Conservation (phyloP, 2,888 invertebrate species). For the Eupeodes latifasciatus region DNA sequence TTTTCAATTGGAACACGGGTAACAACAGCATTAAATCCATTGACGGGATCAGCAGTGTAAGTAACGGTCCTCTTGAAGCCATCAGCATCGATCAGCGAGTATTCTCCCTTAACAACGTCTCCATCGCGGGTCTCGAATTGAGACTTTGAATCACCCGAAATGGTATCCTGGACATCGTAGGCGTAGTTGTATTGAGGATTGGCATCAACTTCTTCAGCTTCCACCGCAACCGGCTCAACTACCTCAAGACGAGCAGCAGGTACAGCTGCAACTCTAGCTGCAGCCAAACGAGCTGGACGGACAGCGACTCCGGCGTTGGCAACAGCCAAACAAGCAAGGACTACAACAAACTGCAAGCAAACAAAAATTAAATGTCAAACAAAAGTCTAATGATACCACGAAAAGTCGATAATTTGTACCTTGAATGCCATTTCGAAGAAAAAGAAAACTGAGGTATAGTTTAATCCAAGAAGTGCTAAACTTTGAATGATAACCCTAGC, state of each 20-base stretch:
- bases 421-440: slow-evolving; percentile 61
- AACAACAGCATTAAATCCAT: slow-evolving; percentile 68
- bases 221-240: slow-evolving; percentile 59
- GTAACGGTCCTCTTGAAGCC: slow-evolving; percentile 62
- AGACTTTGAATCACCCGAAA: slow-evolving; percentile 58
- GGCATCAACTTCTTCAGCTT: slow-evolving; percentile 55
- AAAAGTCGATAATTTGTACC: slow-evolving; percentile 22
- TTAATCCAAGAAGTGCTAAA: slow-evolving; percentile 47
- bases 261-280: slow-evolving; percentile 34
- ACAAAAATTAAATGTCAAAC: neutral
- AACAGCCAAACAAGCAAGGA: slow-evolving; percentile 58
- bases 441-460: slow-evolving; percentile 29
- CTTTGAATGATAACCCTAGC: slow-evolving; percentile 51
- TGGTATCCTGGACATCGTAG: slow-evolving; percentile 54
- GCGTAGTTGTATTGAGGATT: slow-evolving; percentile 62
- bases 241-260: slow-evolving; percentile 48
- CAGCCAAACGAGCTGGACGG: slow-evolving; percentile 53
- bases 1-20: slow-evolving; percentile 57
- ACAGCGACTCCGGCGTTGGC: slow-evolving; percentile 47
- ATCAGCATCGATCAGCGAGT: slow-evolving; percentile 59
- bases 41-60: slow-evolving; percentile 59
- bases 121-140: slow-evolving; percentile 63
- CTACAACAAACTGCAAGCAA: slow-evolving; percentile 49
- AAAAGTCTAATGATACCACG: neutral
- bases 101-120: slow-evolving; percentile 66